Conservation (phyloP, 2,888 invertebrate species). For the Zhengitettix transpicula region DNA sequence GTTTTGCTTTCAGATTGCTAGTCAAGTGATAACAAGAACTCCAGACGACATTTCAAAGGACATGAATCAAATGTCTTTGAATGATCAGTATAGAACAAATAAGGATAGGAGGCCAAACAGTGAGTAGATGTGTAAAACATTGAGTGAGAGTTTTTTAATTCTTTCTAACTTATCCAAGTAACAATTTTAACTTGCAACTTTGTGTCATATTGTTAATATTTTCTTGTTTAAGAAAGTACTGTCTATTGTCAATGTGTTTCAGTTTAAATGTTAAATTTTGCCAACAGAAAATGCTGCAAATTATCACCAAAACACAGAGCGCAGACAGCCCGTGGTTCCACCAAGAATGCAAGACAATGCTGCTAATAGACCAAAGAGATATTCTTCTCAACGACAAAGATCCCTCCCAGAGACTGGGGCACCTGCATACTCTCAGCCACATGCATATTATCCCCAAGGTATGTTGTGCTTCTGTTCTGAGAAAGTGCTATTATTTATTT, state of each 20-base stretch:
- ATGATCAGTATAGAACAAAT: background rate
- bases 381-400: constrained; percentile 47
- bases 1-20: background rate
- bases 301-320: constrained; percentile 1
- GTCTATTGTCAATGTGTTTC: too few relatives aligned
- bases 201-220: too few relatives aligned
- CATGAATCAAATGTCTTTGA: constrained; percentile 1
- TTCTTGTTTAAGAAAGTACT: too few relatives aligned
- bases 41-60: constrained; percentile 6
- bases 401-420: constrained; percentile 33
- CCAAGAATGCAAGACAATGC: constrained; percentile 17
- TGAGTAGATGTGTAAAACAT: background rate
- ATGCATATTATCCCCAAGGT: constrained; percentile 1
- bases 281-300: constrained; percentile 2
- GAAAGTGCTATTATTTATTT: background rate
- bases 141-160: background rate
- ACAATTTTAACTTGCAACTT: too few relatives aligned
- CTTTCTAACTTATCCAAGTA: too few relatives aligned
- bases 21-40: constrained; percentile 1
- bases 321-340: constrained; percentile 14
- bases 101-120: background rate
- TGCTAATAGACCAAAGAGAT: constrained; percentile 41
- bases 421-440: constrained; percentile 8
- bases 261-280: background rate
- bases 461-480: background rate